Evolutionary conservation across 2,888 invertebrate species (phyloP).

Genomic region (Anarsia innoxiella): DNA sequence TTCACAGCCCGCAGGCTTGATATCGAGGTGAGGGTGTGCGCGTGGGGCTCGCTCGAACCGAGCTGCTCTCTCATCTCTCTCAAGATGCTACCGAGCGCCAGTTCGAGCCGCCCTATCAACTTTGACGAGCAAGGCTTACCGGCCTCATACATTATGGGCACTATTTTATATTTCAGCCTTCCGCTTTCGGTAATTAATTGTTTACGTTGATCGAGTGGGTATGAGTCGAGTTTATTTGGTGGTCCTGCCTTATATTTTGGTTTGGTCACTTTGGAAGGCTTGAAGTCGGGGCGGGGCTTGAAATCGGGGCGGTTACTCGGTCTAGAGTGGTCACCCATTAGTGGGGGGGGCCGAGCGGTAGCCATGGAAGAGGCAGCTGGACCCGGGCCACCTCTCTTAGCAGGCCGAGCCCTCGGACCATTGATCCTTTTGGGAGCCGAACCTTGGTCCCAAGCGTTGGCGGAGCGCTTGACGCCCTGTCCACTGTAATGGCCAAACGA

Average conservation of each 20-base stretch:
- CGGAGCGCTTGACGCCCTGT: constrained; percentile 34
- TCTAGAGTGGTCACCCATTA: too few species aligned
- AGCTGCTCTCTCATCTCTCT: constrained; percentile 36
- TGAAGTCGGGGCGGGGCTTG: constrained; percentile 18
- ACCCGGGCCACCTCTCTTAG: too few species aligned
- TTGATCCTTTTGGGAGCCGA: constrained; percentile 31
- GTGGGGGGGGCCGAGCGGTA: constrained; percentile 8
- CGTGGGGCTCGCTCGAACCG: constrained; percentile 15
- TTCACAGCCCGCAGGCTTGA: constrained; percentile 38
- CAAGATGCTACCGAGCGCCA: constrained; percentile 46
- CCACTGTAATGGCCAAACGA: constrained; percentile 15
- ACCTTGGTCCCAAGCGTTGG: constrained; percentile 29
- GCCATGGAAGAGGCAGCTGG: too few species aligned
- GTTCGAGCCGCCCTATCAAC: constrained; percentile 50
- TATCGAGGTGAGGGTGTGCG: constrained; percentile 20
- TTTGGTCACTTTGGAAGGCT: constrained; percentile 29
- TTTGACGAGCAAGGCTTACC: constrained; percentile 32
- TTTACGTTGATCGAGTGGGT: constrained; percentile 25
- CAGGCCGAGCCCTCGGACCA: too few species aligned
- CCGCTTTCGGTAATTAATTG: constrained; percentile 22
- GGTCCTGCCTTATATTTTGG: constrained; percentile 21
- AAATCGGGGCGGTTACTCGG: constrained; percentile 23
- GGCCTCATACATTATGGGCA: constrained; percentile 17
- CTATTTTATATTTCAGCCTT: too few species aligned
- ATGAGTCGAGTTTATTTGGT: constrained; percentile 25